A percentile compares a stretch with the other conserved stretches of the same genome.
Conservation (phyloP, 2,797 vertebrate species). For the Falco concolor region DNA sequence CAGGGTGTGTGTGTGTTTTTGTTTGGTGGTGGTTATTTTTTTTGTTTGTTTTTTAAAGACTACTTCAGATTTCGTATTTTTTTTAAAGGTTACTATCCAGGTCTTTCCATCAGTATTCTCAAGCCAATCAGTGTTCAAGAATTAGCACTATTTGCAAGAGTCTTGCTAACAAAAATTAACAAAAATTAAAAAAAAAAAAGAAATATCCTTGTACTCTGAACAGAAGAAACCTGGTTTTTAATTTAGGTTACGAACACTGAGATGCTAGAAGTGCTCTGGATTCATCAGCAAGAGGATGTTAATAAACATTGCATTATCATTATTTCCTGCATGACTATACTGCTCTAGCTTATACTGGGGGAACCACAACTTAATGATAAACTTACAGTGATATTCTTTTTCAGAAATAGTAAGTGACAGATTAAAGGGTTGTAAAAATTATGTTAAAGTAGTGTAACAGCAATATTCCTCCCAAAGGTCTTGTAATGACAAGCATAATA, state of each 20-base stretch:
- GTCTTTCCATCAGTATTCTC: background rate
- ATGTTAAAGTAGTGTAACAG: background rate
- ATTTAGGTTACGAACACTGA: background rate
- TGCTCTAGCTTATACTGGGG: background rate
- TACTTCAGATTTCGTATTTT: background rate
- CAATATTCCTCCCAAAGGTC: background rate
- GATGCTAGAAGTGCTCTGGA: background rate
- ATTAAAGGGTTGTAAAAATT: background rate
- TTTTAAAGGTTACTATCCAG: background rate
- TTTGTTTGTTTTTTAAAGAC: background rate
- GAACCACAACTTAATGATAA: background rate
- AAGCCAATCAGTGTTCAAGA: background rate
- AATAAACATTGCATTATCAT: background rate
- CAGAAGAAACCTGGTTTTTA: background rate
- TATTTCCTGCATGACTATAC: background rate
- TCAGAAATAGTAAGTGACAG: background rate
- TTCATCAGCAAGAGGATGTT: background rate
- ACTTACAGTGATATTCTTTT: background rate
- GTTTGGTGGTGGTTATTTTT: too few species aligned
- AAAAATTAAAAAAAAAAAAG: background rate
- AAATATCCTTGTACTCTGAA: background rate
- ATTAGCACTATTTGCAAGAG: background rate
- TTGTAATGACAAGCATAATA: background rate
- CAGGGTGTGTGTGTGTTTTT: fast-evolving
- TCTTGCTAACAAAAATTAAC: background rate